phyloP scores from a whole-genome alignment of 1,140 invertebrate species.

The Drosophila baimaii region DNA sequence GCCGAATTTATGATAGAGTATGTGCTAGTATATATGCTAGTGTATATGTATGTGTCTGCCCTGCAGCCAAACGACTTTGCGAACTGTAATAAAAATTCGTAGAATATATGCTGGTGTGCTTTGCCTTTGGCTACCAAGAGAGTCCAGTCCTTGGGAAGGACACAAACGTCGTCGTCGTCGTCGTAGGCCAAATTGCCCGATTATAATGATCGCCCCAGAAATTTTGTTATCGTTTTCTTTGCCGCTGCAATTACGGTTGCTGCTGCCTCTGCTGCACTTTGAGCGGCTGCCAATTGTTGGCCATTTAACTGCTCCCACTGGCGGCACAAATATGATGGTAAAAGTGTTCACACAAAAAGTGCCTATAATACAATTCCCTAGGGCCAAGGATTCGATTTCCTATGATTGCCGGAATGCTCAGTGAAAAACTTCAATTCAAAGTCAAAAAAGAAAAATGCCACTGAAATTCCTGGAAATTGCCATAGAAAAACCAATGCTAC shows the following conservation, averaged over 20 bases:
- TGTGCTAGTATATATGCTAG: background rate
- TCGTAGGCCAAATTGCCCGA: slow-evolving; percentile 55
- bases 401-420: background rate
- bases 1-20: slow-evolving; percentile 58
- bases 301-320: slow-evolving; percentile 19
- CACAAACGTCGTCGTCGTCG: background rate
- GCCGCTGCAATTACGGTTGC: slow-evolving; percentile 46
- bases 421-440: slow-evolving; percentile 9
- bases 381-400: slow-evolving; percentile 13
- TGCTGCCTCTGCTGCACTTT: slow-evolving; percentile 25
- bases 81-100: slow-evolving; percentile 54
- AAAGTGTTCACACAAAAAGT: slow-evolving; percentile 8
- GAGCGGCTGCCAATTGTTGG: slow-evolving; percentile 56
- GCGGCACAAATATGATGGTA: slow-evolving; percentile 8
- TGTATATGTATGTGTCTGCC: background rate
- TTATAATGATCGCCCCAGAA: slow-evolving; percentile 70
- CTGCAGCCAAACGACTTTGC: slow-evolving; percentile 47
- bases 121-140: slow-evolving; percentile 19
- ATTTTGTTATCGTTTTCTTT: slow-evolving; percentile 42
- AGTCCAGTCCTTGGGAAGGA: slow-evolving; percentile 27
- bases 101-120: slow-evolving; percentile 6
- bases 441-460: background rate
- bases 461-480: slow-evolving; percentile 2
- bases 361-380: slow-evolving; percentile 3
- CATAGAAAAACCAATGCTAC: background rate